Base-by-base conservation (phyloP, 2,888 invertebrate genomes). In the Torymus auratus region DNA sequence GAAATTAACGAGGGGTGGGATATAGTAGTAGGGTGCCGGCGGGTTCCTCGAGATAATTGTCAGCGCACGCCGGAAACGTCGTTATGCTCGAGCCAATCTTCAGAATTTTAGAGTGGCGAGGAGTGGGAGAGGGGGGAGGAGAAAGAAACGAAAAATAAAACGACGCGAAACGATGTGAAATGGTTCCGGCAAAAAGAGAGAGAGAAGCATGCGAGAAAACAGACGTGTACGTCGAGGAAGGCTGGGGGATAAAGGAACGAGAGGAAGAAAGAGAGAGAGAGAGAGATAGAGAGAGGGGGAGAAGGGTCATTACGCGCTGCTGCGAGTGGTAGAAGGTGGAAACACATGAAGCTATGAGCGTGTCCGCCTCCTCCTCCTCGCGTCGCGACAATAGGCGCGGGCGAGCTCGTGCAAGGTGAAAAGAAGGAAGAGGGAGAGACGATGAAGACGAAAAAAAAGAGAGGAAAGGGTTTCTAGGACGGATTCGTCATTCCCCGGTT, bases 1-100 rank as follows among this genome's bases (percentile, higher is more conserved):
- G 82, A 81, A 83, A 84, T 84, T 84, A 85, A 84, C 81, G 84
- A 83, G 79, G 41, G 41, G 41, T 41, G 41, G 41, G 7, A 41
- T 41, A 41, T 41, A 41, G 41, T 41, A 41, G 41, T 7, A 41
- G 41, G 82, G 80, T 71, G 81, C 76, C 74, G 76, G 80, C 80
- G 82, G 81, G 80, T 84, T 78, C 80, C 80, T 83, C 50, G 84
- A 85, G 86, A 88, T 88, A 88, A 88, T 88, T 88, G 86, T 86
- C 86, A 85, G 86, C 17, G 69, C 65, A 72, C 13, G 64, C 64
- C 75, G 20, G 56, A 80, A 73, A 78, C 74, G 61, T 71, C 71
- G 61, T 77, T 60, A 71, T 85, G 84, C 86, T 86, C 84, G 86
- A 86, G 85, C 84, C 84, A 86, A 88, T 86, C 88, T 86, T 87